phyloP scores from a whole-genome alignment of 2,888 invertebrate genomes.

The Bibio marci region DNA sequence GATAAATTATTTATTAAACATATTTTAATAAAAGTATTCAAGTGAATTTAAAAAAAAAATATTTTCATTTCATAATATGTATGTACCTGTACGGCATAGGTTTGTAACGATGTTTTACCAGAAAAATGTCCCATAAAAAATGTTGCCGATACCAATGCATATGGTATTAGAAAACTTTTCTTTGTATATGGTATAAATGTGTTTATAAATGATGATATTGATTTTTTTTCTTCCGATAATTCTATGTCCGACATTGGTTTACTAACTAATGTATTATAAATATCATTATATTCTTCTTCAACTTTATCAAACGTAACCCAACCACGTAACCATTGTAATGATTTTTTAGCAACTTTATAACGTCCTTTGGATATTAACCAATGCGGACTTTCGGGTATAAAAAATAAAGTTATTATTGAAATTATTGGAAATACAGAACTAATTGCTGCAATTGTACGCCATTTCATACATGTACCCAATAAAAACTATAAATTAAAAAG shows the following conservation, averaged over 20 bases:
- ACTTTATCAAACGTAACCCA: constrained; percentile 49
- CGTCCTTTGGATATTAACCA: constrained; percentile 57
- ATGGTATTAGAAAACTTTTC: constrained; percentile 50
- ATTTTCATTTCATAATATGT: background rate
- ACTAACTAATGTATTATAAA: constrained; percentile 23
- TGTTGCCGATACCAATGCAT: constrained; percentile 41
- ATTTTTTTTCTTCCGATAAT: constrained; percentile 2
- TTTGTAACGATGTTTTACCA: constrained; percentile 56
- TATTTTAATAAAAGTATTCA: background rate
- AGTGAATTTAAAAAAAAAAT: background rate
- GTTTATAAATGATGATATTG: constrained; percentile 11
- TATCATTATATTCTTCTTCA: constrained; percentile 20
- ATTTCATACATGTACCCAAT: constrained; percentile 48
- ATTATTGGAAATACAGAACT: constrained; percentile 46
- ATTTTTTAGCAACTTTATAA: constrained; percentile 44
- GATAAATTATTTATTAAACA: constrained; percentile 1
- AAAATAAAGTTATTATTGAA: constrained; percentile 44
- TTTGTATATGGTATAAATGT: constrained; percentile 33
- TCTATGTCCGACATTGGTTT: constrained; percentile 16
- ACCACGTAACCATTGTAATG: constrained; percentile 62
- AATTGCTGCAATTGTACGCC: constrained; percentile 53
- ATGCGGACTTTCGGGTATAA: constrained; percentile 68
- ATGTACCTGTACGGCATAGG: constrained; percentile 44
- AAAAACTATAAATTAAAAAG: constrained; percentile 33
- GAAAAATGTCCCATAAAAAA: constrained; percentile 62